phyloP scores from a whole-genome alignment of 2,113 vertebrate species.

The Bombycilla garrulus region DNA sequence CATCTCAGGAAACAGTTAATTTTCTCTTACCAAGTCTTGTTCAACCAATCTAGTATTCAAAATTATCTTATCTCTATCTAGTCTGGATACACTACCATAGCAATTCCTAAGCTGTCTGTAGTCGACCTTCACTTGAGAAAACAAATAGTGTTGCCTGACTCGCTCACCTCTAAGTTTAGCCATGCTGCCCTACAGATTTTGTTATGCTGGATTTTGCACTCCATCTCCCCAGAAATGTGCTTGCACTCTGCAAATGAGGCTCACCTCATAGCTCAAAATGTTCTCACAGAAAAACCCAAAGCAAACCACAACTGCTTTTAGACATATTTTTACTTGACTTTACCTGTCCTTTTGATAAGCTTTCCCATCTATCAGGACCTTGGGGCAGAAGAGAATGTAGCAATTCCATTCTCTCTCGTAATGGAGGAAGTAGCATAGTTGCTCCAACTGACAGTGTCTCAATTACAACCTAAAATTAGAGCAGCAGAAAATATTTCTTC shows the following conservation, averaged over 20 bases:
- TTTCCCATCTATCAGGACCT: slow-evolving; percentile 97
- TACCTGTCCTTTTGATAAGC: slow-evolving; percentile 98
- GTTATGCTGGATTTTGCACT: not conserved
- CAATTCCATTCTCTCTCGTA: slow-evolving; percentile 96
- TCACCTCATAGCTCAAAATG: not conserved
- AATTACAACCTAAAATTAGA: slow-evolving; percentile 86
- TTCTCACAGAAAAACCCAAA: not conserved
- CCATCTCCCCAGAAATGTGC: not conserved
- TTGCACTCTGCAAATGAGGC: not conserved
- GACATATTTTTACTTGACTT: not conserved
- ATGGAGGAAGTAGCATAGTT: slow-evolving; percentile 94
- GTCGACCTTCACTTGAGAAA: not conserved
- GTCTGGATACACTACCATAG: not conserved
- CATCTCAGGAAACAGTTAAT: not conserved
- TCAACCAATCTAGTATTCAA: not conserved
- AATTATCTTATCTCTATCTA: not conserved
- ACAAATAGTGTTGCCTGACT: not conserved
- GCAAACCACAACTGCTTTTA: not conserved
- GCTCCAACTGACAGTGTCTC: slow-evolving; percentile 98
- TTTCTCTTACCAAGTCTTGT: not conserved
- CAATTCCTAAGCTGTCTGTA: not conserved
- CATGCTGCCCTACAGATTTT: not conserved
- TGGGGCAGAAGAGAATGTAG: slow-evolving; percentile 94
- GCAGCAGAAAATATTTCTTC: not conserved
- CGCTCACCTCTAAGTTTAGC: not conserved